A percentile compares a stretch with the other conserved stretches of the same genome.
Evolutionary conservation across 1,140 invertebrate genomes (phyloP).

Genomic region (Drosophila carrolli): DNA sequence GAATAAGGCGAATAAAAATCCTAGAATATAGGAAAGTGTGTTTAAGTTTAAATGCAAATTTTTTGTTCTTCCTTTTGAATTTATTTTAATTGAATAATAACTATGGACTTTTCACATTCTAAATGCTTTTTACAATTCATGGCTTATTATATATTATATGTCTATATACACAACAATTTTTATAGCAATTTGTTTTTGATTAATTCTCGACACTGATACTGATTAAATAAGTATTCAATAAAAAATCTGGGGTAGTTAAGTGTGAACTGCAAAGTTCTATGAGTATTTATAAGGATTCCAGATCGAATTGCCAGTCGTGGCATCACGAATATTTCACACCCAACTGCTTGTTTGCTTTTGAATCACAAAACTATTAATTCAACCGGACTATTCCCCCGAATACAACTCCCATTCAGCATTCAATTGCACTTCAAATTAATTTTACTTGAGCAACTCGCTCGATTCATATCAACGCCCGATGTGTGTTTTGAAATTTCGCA

Average conservation of each 20-base stretch:
- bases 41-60: too few species aligned
- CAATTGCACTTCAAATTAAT: conserved; percentile 47
- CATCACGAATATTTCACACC: conserved; percentile 8
- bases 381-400: neutral
- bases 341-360: conserved; percentile 10
- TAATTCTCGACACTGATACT: neutral
- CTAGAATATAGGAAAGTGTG: too few species aligned
- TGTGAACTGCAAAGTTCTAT: neutral
- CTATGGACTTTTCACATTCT: too few species aligned
- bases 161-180: too few species aligned
- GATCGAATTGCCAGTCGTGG: conserved; percentile 8
- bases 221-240: neutral
- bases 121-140: too few species aligned
- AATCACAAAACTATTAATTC: conserved; percentile 11
- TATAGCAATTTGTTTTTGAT: too few species aligned
- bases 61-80: too few species aligned
- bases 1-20: too few species aligned
- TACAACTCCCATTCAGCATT: conserved; percentile 25
- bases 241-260: neutral
- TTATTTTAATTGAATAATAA: too few species aligned
- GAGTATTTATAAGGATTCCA: neutral
- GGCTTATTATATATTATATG: too few species aligned
- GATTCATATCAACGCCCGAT: conserved; percentile 26
- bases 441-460: conserved; percentile 42
- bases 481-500: conserved; percentile 39